Evolutionary conservation across 2,113 vertebrate species (phyloP), one percentile per base, ranked within the genome.

Genomic region (Epinephelus moara): DNA sequence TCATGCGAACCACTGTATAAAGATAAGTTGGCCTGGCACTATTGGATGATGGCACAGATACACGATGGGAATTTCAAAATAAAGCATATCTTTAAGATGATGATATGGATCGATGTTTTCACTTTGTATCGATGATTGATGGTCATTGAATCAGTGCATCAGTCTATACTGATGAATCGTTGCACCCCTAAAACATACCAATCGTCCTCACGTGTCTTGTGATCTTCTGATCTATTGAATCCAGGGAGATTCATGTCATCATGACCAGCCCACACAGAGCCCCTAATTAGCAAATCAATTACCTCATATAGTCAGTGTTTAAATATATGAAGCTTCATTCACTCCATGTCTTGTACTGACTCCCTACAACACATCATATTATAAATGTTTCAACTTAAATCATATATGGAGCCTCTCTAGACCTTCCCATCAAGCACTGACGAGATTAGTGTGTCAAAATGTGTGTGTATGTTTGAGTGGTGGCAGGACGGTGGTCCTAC

Each of bases 391-490:
- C 42, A 45, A 45, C 42, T 67, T 42, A 2, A 50, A 12, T 68
- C 3, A 63, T 42, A 27, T 30, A 30, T 60, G 42, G 18, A n/a
- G 33, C 78, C 40, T 72, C 14, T 59, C 3, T 7, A 52, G 50
- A 53, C 37, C 15, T 47, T 61, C 18, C 21, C 55, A 45, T 68
- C 74, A 82, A 67, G 57, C 85, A 73, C 73, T 21, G 49, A 60
- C 47, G 56, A 10, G 47, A 49, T 68, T 47, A 72, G 61, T 61
- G 47, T 80, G 85, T 89, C 40, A 23, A 13, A 42, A n/a, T 88
- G 70, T 81, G 68, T 62, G 49, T 74, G 60, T 76, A 10, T 53
- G 27, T 84, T 33, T 80, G 75, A 56, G 40, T 62, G 69, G 59
- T 57, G 45, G 69, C 45, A 10, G 66, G 61, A 80, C 59, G 40